Evolutionary conservation across 2,888 invertebrate genomes (phyloP).

Genomic region (Thera obeliscata): DNA sequence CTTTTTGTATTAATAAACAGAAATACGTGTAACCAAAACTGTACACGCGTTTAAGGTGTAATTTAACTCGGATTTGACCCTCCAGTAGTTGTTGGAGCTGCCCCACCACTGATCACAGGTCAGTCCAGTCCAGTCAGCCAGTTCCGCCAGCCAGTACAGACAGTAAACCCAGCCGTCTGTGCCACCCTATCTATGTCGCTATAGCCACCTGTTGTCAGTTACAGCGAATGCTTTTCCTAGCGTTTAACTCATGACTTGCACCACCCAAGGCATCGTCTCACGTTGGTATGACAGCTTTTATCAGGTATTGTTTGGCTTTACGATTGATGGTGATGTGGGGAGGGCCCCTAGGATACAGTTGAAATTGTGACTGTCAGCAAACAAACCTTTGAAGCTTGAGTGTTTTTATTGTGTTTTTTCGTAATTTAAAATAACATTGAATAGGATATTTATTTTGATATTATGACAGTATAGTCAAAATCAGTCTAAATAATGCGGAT

Average conservation of each 20-base stretch:
- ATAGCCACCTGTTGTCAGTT: no score
- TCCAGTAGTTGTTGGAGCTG: neutral
- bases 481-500: no score
- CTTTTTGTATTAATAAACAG: no score
- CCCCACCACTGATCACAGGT: no score
- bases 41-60: no score
- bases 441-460: neutral
- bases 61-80: no score
- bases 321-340: slow-evolving; percentile 59
- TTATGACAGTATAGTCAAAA: no score
- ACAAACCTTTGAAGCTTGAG: neutral
- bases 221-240: neutral
- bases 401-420: slow-evolving; percentile 2
- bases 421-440: neutral
- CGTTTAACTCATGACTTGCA: slow-evolving; percentile 38
- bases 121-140: no score
- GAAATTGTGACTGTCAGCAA: slow-evolving; percentile 16
- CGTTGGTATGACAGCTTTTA: slow-evolving; percentile 75
- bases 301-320: slow-evolving; percentile 76
- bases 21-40: no score
- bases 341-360: slow-evolving; percentile 20
- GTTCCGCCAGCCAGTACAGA: no score
- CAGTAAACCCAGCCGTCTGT: no score
- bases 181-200: no score
- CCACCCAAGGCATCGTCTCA: slow-evolving; percentile 52